Evolutionary conservation across 2,797 vertebrate genomes (phyloP).

Genomic region (Gambelia wislizenii): DNA sequence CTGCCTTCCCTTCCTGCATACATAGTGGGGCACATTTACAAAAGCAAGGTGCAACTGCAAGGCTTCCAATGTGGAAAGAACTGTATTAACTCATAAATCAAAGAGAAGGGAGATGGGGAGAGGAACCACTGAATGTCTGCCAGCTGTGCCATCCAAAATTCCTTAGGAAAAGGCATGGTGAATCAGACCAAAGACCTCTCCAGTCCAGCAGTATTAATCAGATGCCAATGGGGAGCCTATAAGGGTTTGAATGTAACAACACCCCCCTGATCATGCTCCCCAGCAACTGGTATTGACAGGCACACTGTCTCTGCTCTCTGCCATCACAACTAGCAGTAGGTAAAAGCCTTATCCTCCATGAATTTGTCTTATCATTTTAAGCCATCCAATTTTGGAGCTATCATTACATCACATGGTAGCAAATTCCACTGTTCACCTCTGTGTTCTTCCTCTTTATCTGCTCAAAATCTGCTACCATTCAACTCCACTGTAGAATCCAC

Average conservation of each 20-base stretch:
- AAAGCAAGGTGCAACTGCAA: conserved; percentile 38
- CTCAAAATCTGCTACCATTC: too few relatives aligned
- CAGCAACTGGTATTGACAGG: background rate
- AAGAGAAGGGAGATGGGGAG: rapidly evolving
- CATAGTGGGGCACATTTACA: background rate
- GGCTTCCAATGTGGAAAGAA: conserved; percentile 14
- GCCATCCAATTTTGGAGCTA: too few relatives aligned
- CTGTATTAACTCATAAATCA: background rate
- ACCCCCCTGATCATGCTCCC: background rate
- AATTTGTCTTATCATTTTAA: too few relatives aligned
- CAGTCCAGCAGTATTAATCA: background rate
- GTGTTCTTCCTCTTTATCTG: too few relatives aligned
- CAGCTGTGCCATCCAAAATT: background rate
- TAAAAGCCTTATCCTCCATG: too few relatives aligned
- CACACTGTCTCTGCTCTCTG: background rate
- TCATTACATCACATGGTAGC: too few relatives aligned
- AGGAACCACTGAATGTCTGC: background rate
- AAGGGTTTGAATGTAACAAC: background rate
- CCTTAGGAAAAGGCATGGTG: background rate
- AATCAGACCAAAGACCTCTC: too few relatives aligned
- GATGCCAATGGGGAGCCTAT: background rate
- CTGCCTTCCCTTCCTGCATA: conserved; percentile 65
- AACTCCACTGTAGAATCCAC: too few relatives aligned
- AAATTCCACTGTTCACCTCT: too few relatives aligned
- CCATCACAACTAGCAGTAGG: background rate